A percentile compares a stretch with the other conserved stretches of the same genome.
Evolutionary conservation across 1,140 invertebrate species (phyloP).

Genomic region (Brachionus paranguensis): DNA sequence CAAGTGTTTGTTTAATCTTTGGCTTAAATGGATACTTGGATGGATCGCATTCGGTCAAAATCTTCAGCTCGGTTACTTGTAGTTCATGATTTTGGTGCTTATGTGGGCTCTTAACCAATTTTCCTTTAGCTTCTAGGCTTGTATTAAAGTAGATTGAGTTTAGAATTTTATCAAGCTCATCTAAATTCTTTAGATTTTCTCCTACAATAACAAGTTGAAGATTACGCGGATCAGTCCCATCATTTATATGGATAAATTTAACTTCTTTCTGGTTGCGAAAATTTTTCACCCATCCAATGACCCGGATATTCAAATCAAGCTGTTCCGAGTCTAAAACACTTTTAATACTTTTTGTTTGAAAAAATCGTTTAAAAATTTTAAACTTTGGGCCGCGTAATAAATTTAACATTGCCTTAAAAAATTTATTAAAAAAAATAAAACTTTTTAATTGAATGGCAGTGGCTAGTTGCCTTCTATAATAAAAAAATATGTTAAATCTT

Average conservation of each 20-base stretch:
- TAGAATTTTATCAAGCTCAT: neutral
- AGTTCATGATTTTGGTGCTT: slow-evolving; percentile 1
- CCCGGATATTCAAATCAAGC: neutral
- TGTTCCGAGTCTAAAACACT: neutral
- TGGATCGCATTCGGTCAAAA: neutral
- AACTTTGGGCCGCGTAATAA: neutral
- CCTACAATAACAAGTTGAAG: neutral
- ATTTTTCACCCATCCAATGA: slow-evolving; percentile 17
- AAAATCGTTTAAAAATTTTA: neutral
- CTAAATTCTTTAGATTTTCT: neutral
- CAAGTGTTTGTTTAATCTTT: neutral
- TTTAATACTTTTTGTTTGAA: neutral
- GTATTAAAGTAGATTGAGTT: slow-evolving; percentile 9
- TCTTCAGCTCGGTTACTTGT: neutral
- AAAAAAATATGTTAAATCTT: neutral
- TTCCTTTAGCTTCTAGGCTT: neutral
- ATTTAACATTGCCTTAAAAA: neutral
- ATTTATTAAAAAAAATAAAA: neutral
- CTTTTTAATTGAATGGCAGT: neutral
- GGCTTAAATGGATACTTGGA: slow-evolving; percentile 32
- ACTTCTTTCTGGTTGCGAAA: slow-evolving; percentile 7
- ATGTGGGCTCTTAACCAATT: slow-evolving; percentile 16
- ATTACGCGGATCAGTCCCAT: slow-evolving; percentile 8
- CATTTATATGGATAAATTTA: slow-evolving; percentile 32
- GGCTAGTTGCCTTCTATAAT: neutral